Percentiles rank a stretch among this genome's conserved stretches.
phyloP scores from a whole-genome alignment of 2,113 vertebrate genomes.

The Dromaius novaehollandiae region DNA sequence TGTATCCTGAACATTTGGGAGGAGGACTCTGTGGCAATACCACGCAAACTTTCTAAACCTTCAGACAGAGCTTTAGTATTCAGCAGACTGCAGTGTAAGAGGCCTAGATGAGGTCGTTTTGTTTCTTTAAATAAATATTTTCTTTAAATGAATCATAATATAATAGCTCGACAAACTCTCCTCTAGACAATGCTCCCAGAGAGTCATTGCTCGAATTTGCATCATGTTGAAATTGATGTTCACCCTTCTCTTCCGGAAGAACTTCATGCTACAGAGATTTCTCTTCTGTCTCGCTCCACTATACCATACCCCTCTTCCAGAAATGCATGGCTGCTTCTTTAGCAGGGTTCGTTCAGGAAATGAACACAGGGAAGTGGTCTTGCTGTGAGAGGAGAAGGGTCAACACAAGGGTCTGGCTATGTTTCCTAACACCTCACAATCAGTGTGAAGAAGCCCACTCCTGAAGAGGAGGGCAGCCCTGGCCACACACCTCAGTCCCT shows the following conservation, averaged over 20 bases:
- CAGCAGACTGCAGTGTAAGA: neutral
- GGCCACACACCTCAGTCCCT: neutral
- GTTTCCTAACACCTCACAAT: neutral
- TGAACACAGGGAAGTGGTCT: neutral
- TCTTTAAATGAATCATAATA: neutral
- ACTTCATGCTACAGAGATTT: neutral
- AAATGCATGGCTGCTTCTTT: neutral
- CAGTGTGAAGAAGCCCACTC: neutral
- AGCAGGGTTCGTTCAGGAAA: neutral
- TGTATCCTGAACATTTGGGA: neutral
- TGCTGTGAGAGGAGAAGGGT: neutral
- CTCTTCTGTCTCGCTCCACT: neutral
- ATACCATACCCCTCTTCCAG: neutral
- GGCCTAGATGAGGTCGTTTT: neutral
- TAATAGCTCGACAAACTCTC: neutral
- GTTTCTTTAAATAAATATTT: neutral
- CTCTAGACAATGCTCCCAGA: neutral
- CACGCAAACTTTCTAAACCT: neutral
- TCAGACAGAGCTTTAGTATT: neutral
- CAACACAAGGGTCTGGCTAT: neutral
- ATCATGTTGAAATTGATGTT: neutral
- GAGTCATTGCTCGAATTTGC: fast-evolving
- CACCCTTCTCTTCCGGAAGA: neutral
- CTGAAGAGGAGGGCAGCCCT: neutral
- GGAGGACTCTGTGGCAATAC: neutral